phyloP scores from a whole-genome alignment of 35 echinoderm and acorn worm species.

The Heliocidaris tuberculata region DNA sequence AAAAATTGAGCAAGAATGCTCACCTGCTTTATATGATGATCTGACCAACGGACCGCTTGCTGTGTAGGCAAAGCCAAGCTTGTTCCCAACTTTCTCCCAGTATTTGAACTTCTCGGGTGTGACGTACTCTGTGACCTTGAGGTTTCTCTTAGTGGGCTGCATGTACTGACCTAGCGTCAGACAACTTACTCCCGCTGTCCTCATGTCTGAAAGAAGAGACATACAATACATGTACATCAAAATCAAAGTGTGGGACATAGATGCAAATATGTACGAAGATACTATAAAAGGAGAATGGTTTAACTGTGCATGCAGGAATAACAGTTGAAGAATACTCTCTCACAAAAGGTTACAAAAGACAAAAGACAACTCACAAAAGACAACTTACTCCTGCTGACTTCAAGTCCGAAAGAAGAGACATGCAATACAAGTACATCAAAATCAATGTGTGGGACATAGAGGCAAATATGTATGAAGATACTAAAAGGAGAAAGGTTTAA shows the following conservation, averaged over 20 bases:
- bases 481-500: no score
- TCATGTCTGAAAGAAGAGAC: slow-evolving; percentile 68
- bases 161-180: slow-evolving; percentile 97
- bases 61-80: slow-evolving; percentile 96
- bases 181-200: slow-evolving; percentile 79
- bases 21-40: slow-evolving; percentile 98
- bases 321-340: no score
- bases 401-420: slow-evolving; percentile 67
- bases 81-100: slow-evolving; percentile 89
- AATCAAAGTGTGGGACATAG: not conserved
- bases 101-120: slow-evolving; percentile 95
- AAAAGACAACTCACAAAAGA: no score
- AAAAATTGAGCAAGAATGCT: not conserved
- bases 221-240: not conserved
- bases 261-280: no score
- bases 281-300: no score
- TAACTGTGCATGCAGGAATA: no score
- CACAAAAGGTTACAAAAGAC: no score
- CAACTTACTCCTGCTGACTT: slow-evolving; percentile 79
- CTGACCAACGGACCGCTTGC: slow-evolving; percentile 94
- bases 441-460: not conserved
- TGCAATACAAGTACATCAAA: not conserved
- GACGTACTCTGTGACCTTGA: slow-evolving; percentile 92
- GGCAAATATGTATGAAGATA: no score
- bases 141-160: slow-evolving; percentile 93